Conservation (phyloP, 35 echinoderm and acorn worm genomes). For the Amphiura filiformis region DNA sequence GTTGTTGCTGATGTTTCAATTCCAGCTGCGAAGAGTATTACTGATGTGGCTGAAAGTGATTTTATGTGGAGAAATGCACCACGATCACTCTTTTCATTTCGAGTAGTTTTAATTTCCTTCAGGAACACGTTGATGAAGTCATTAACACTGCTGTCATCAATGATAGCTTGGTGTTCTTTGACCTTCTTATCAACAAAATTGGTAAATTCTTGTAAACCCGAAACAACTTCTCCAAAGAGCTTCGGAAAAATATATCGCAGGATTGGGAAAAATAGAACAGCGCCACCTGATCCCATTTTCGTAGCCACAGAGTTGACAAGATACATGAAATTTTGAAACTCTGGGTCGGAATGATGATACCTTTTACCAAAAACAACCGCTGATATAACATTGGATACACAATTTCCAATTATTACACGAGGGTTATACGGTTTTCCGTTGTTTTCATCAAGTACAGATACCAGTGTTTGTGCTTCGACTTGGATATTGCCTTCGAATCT, state of each 20-base stretch:
- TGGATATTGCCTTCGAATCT: conserved; percentile 20
- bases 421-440: neutral
- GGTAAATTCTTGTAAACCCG: neutral
- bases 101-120: neutral
- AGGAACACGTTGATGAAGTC: conserved; percentile 21
- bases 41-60: neutral
- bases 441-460: neutral
- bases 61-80: neutral
- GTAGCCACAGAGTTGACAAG: neutral
- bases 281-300: neutral
- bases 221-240: neutral
- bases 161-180: neutral
- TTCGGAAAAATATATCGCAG: neutral
- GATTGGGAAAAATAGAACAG: neutral
- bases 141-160: neutral
- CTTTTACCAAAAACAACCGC: conserved; percentile 12
- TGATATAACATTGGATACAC: conserved; percentile 35
- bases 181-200: neutral
- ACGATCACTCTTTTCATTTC: neutral
- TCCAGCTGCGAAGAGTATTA: conserved; percentile 52
- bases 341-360: conserved; percentile 23
- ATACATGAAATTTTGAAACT: neutral
- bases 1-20: conserved; percentile 55
- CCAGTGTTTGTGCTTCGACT: neutral
- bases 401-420: neutral